Base-by-base conservation (phyloP, 1,140 invertebrate species). In the Caerostris extrusa region DNA sequence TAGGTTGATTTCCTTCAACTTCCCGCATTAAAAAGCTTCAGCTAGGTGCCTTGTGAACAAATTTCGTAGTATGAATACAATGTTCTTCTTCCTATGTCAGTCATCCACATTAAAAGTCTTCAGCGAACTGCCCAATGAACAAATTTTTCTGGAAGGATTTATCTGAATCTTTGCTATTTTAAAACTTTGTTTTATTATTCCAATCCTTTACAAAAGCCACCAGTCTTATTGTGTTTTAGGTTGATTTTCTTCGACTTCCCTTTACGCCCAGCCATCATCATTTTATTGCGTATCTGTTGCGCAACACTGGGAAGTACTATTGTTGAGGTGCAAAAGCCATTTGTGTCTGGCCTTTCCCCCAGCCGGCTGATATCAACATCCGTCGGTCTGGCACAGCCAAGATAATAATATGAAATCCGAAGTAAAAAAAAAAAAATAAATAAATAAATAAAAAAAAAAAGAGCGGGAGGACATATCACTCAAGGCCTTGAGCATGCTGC, bases 381-480 rank as follows among this genome's bases (percentile, higher is more conserved):
- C 71, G 53, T 77, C 71, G 71, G 71, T 77, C 71, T 77, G 71
- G 71, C 71, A 77, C 71, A 77, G 71, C 53, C 71, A 53, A 77
- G 71, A 77, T 77, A 77, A 34, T 34, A 34, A 34, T 34, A 34
- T 34, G 34, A 34, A 34, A 34, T 34, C 34, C 34, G 34, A 34
- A 34, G 34, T 34, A 34, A 34, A 34, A 34, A 34, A 77, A 77
- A 12, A 77, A 77, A 50, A 77, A 50, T 4, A 77, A 12, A 50
- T 12, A 77, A 77, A 77, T 12, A 64, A 17, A 64, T 64, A 64
- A 64, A 64, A 61, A 64, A 64, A 64, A 14, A 64, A 34, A 53
- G 34, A 53, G 34, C 10, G 8, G 34, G 34, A 77, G 71, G 71
- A 77, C 71, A 77, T 77, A 77, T 77, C 71, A 77, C 71, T 77